These are phyloP conservation scores for Prostheceraeus crozeri DNA, from an alignment of 2,888 invertebrate genomes.

Conservation along the genomic window DNA sequence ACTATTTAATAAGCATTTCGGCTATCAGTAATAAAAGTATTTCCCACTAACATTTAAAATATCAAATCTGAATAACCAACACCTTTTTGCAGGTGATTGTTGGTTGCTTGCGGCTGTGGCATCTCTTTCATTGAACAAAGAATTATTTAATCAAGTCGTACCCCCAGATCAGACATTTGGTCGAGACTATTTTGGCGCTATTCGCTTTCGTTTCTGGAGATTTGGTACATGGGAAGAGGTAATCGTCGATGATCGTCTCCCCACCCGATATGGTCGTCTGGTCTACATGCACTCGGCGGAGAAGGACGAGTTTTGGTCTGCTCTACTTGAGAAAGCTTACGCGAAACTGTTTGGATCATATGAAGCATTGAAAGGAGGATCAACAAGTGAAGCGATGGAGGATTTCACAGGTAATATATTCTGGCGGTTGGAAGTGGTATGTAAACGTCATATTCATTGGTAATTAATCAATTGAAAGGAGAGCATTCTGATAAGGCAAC, in stretches of 20 bases:
- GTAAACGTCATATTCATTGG: no score
- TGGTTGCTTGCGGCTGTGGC: constrained; percentile 79
- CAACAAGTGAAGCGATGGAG: constrained; percentile 95
- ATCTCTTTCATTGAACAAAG: constrained; percentile 78
- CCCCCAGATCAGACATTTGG: constrained; percentile 85
- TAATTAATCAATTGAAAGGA: no score
- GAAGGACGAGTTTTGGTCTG: constrained; percentile 88
- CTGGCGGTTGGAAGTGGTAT: no score
- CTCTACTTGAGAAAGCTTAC: constrained; percentile 85
- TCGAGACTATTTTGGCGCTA: constrained; percentile 75
- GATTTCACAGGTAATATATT: constrained; percentile 91
- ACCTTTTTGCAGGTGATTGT: constrained; percentile 69
- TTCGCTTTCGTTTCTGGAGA: constrained; percentile 88
- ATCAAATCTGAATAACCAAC: no score
- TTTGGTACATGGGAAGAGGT: constrained; percentile 68
- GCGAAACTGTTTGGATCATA: constrained; percentile 92
- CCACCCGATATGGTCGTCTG: constrained; percentile 73
- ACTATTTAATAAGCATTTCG: no score
- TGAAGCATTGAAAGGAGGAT: constrained; percentile 90
- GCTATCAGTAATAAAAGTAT: no score
- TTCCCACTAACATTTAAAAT: no score
- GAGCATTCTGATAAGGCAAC: no score
- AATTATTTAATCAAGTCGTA: constrained; percentile 85
- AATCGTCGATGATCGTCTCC: constrained; percentile 59
- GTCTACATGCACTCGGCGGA: constrained; percentile 76